These are phyloP conservation scores for Petrocephalus microphthalmus DNA, from an alignment of 2,113 vertebrate species.

Conservation along the genomic window DNA sequence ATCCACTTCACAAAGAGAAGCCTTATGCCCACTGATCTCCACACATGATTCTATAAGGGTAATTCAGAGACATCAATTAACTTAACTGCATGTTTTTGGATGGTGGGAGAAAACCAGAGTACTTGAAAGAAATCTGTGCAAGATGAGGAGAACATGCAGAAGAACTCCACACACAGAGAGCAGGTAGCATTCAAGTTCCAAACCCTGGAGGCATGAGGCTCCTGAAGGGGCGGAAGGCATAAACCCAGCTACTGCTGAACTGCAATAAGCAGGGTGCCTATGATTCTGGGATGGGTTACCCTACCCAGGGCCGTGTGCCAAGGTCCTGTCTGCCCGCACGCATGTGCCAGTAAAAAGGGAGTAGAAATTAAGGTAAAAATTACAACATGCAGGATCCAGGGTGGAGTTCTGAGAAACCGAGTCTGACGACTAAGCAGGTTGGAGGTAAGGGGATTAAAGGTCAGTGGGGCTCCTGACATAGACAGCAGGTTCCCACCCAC, in stretches of 20 bases:
- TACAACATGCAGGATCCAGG: conserved; percentile 38
- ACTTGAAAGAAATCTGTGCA: background rate
- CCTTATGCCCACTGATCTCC: background rate
- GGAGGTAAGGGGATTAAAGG: conserved; percentile 1
- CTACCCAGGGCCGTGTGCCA: conserved; percentile 65
- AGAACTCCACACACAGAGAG: background rate
- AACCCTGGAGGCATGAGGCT: background rate
- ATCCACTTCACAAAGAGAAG: background rate
- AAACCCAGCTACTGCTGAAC: background rate
- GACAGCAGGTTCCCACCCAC: conserved; percentile 17
- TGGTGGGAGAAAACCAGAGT: background rate
- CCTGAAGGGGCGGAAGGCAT: background rate
- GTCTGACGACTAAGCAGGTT: conserved; percentile 38
- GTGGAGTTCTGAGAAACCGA: conserved; percentile 20
- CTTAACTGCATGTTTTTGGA: background rate
- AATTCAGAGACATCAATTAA: background rate
- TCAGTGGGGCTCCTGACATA: conserved; percentile 24
- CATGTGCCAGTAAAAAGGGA: conserved; percentile 44
- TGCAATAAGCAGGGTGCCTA: conserved; percentile 68
- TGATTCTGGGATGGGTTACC: conserved; percentile 72
- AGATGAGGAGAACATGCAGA: background rate
- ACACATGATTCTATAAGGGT: background rate
- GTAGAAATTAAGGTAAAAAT: conserved; percentile 51
- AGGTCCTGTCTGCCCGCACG: conserved; percentile 66
- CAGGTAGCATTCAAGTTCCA: background rate